Evolutionary conservation across 2,888 invertebrate species (phyloP).

Genomic region (Eudemis profundana): DNA sequence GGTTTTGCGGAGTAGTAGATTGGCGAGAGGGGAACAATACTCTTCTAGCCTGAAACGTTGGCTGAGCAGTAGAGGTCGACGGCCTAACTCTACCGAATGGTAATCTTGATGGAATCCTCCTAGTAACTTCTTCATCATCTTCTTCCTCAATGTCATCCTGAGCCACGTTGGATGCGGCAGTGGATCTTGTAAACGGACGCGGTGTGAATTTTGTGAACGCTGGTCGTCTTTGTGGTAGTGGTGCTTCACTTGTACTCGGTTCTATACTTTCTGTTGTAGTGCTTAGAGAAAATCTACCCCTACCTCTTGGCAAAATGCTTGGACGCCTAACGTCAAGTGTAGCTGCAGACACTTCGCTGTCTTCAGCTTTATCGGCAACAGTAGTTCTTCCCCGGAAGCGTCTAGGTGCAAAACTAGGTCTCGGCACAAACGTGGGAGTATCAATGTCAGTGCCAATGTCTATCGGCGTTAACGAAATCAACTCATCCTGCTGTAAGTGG

Average conservation of each 20-base stretch:
- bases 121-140: constrained; percentile 54
- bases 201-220: constrained; percentile 76
- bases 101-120: constrained; percentile 61
- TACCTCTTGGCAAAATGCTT: constrained; percentile 68
- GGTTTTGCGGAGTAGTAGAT: constrained; percentile 61
- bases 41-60: constrained; percentile 62
- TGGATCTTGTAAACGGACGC: constrained; percentile 70
- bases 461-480: constrained; percentile 82
- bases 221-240: constrained; percentile 62
- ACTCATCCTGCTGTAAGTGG: constrained; percentile 74
- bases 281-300: constrained; percentile 65
- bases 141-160: constrained; percentile 52
- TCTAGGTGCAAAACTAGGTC: constrained; percentile 53
- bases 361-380: constrained; percentile 60
- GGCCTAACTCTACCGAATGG: constrained; percentile 65
- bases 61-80: constrained; percentile 51
- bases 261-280: constrained; percentile 61
- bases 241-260: constrained; percentile 55
- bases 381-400: constrained; percentile 59
- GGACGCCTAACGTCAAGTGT: constrained; percentile 72
- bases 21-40: constrained; percentile 65
- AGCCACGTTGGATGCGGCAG: constrained; percentile 49
- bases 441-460: constrained; percentile 76
- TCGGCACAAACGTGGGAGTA: constrained; percentile 60
- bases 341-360: constrained; percentile 76